phyloP scores from a whole-genome alignment of 2,888 invertebrate genomes.

The Sesia bembeciformis region DNA sequence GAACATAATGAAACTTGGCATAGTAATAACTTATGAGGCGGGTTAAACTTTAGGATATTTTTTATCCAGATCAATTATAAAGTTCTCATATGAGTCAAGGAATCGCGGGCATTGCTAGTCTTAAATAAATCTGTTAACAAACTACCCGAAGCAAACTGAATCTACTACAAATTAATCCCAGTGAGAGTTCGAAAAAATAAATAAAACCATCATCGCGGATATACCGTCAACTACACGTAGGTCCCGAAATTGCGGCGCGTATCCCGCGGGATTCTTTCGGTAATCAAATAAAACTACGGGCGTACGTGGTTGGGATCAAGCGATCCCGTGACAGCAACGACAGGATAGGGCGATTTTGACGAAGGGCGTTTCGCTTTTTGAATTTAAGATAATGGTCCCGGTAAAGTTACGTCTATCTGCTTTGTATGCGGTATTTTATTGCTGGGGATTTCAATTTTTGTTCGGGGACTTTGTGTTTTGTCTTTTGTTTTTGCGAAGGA shows the following conservation, averaged over 20 bases:
- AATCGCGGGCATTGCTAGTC: no score
- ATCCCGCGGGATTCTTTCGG: conserved; percentile 19
- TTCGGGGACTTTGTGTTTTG: no score
- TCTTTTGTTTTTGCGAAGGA: no score
- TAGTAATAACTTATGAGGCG: no score
- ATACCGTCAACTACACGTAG: conserved; percentile 19
- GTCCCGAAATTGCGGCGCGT: conserved; percentile 21
- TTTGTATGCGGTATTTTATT: background rate
- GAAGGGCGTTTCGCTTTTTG: conserved; percentile 26
- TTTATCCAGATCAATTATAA: no score
- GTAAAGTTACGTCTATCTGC: conserved; percentile 2
- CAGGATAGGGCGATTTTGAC: conserved; percentile 27
- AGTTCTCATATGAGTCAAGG: no score
- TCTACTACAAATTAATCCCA: background rate
- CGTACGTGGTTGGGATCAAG: conserved; percentile 28
- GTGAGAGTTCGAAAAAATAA: background rate
- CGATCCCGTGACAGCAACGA: conserved; percentile 31
- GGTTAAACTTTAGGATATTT: no score
- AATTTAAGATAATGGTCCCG: conserved; percentile 21
- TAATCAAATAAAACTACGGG: conserved; percentile 44
- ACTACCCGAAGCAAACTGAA: background rate
- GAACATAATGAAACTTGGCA: no score
- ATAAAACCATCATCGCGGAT: background rate
- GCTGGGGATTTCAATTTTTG: background rate
- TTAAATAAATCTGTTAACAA: no score